Conservation (phyloP, 2,113 vertebrate genomes). For the Hystrix cristata region DNA sequence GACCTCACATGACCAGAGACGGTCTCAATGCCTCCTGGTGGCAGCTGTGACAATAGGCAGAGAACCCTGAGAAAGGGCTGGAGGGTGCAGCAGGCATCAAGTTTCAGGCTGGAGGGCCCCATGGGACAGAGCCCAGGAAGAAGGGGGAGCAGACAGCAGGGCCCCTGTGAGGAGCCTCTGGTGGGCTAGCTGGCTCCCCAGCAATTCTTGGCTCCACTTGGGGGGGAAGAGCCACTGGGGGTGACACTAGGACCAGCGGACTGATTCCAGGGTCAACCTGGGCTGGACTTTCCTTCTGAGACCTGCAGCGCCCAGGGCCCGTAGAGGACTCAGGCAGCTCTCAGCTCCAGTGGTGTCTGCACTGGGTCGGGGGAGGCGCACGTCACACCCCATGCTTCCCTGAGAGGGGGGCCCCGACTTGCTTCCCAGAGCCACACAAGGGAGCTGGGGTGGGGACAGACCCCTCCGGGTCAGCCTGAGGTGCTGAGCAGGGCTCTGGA, state of each 20-base stretch:
- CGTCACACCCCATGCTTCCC: not conserved
- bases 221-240: not conserved
- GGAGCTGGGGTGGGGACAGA: not conserved
- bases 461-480: no score
- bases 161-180: not conserved
- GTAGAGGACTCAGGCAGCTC: accelerated
- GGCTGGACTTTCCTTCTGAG: not conserved
- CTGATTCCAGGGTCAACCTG: no score
- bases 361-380: not conserved
- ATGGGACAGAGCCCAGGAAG: accelerated
- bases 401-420: no score
- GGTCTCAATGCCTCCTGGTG: not conserved
- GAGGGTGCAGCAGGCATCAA: not conserved
- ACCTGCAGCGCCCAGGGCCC: not conserved
- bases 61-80: not conserved
- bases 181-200: not conserved
- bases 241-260: accelerated
- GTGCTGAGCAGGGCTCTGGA: not conserved
- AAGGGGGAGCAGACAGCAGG: not conserved
- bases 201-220: not conserved
- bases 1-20: accelerated
- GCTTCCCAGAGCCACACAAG: not conserved
- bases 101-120: not conserved
- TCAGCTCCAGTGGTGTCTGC: accelerated
- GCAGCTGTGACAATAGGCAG: no score